phyloP scores from a whole-genome alignment of 2,113 vertebrate species.

The Xyrauchen texanus region DNA sequence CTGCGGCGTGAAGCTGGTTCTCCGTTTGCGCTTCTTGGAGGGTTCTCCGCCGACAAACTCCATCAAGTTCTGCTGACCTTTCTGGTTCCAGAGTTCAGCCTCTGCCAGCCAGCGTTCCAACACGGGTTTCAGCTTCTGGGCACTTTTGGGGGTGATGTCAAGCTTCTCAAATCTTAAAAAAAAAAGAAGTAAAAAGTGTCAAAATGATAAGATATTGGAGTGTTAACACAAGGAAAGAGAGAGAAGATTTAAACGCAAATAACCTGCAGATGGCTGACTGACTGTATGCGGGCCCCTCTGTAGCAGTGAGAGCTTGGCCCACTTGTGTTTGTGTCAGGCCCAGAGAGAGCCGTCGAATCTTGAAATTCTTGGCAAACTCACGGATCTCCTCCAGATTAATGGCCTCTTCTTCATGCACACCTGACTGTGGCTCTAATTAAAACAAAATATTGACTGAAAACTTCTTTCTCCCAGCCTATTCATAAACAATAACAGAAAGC shows the following conservation, averaged over 20 bases:
- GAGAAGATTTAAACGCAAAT: no score
- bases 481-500: no score
- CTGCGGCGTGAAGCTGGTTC: constrained; percentile 94
- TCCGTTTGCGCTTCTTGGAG: constrained; percentile 93
- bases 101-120: constrained; percentile 95
- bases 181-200: neutral
- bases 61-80: constrained; percentile 95
- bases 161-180: constrained; percentile 89
- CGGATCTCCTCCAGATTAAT: constrained; percentile 96
- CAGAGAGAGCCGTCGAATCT: constrained; percentile 90
- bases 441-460: neutral
- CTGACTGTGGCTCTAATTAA: constrained; percentile 80
- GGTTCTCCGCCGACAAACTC: constrained; percentile 96
- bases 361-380: constrained; percentile 97
- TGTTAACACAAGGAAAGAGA: no score
- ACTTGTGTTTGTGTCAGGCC: constrained; percentile 96
- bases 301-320: constrained; percentile 92
- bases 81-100: constrained; percentile 92
- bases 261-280: constrained; percentile 97
- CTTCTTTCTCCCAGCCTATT: no score
- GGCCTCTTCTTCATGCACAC: constrained; percentile 80
- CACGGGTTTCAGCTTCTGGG: constrained; percentile 95
- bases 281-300: constrained; percentile 94
- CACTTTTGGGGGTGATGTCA: constrained; percentile 96
- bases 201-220: no score